Evolutionary conservation across 2,888 invertebrate species (phyloP), one percentile per base, ranked within the genome.

Genomic region (Julus scanicus): DNA sequence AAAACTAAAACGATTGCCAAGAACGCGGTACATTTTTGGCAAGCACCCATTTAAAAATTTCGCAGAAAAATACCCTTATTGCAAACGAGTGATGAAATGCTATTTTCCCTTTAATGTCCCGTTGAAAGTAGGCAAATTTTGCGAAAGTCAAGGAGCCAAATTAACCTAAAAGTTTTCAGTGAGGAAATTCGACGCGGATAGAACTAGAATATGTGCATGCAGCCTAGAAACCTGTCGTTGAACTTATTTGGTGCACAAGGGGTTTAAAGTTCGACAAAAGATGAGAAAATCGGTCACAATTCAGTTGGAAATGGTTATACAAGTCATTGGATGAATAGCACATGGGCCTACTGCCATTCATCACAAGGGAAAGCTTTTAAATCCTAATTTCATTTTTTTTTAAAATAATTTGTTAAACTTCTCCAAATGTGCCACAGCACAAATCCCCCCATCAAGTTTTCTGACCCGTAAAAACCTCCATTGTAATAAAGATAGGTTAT

Each of bases 221-320:
- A 63, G 57, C 57, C 57, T 63, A 63, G 57, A 63, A 63, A 63
- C 57, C 57, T 63, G 57, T 63, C 57, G n/a, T 63, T 63, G 57
- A 63, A 63, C 57, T 63, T 63, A 63, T n/a, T 63, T n/a, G 57
- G 57, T n/a, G n/a, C n/a, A 17, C 17, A 63, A 63, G 57, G 57
- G 57, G 57, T 63, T 63, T 63, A n/a, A 63, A 63, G 57, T 63
- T n/a, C 15, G 53, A 17, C 53, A 53, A 63, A 44, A 63, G 17
- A 63, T n/a, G 57, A 63, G 53, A 63, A 63, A 63, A 63, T 63
- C n/a, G 57, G 57, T n/a, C 15, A 63, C n/a, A 63, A 63, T 63
- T 63, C 57, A 63, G 6, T 63, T 17, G 57, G 5, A n/a, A 63
- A 15, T 63, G 57, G n/a, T n/a, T 63, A 17, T 8, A 20, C n/a